A percentile compares a stretch with the other conserved stretches of the same genome.
These are phyloP conservation scores for Tragelaphus eurycerus DNA, from an alignment of 2,797 vertebrate species.

Conservation along the genomic window DNA sequence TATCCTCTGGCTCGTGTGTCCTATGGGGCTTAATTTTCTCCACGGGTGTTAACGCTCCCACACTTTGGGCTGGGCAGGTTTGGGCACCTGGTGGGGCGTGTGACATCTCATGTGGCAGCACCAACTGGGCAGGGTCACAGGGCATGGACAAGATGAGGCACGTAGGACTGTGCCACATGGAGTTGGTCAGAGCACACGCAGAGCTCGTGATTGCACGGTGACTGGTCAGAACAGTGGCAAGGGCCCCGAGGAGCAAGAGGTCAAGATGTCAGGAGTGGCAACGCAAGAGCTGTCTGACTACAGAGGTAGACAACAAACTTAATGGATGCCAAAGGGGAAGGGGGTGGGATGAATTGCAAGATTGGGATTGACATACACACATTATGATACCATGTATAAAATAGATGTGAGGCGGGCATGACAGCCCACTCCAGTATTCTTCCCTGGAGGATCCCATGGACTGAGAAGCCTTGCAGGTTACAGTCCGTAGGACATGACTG, in stretches of 20 bases:
- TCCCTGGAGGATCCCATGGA: neutral
- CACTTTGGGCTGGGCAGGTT: neutral
- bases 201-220: rapidly evolving
- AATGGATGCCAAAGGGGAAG: neutral
- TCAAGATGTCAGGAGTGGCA: neutral
- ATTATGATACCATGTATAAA: neutral
- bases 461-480: neutral
- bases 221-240: neutral
- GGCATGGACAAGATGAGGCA: neutral
- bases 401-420: neutral
- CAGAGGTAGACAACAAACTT: neutral
- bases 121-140: neutral
- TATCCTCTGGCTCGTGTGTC: neutral
- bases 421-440: neutral
- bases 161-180: rapidly evolving
- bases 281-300: neutral
- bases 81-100: too few species aligned
- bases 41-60: too few species aligned
- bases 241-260: neutral
- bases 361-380: neutral
- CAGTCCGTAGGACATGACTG: neutral
- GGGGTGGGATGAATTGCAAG: neutral
- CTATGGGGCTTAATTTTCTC: neutral
- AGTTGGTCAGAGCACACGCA: neutral
- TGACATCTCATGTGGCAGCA: neutral